These are phyloP conservation scores for Lichenostomus cassidix DNA, from an alignment of 2,113 vertebrate species.

Conservation along the genomic window DNA sequence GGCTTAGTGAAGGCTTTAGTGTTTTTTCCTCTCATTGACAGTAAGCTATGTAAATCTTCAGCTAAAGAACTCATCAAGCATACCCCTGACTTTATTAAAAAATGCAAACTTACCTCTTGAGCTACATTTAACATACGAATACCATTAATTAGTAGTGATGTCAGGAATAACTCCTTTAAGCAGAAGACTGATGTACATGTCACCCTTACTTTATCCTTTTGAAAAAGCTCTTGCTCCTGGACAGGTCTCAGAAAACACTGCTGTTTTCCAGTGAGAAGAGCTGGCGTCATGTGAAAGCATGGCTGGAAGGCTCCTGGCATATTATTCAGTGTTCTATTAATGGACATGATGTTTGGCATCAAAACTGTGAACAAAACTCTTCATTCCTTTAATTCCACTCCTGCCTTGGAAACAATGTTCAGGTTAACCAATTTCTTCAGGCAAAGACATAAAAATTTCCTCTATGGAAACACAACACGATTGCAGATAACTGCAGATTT, in stretches of 20 bases:
- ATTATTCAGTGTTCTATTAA: neutral
- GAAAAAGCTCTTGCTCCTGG: neutral
- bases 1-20: neutral
- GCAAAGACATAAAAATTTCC: neutral
- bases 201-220: neutral
- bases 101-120: constrained; percentile 5
- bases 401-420: neutral
- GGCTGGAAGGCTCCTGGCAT: neutral
- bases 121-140: neutral
- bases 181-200: neutral
- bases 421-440: neutral
- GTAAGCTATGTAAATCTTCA: neutral
- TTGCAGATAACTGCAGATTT: neutral
- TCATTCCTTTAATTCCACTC: neutral
- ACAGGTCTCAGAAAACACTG: neutral
- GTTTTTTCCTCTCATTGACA: neutral
- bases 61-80: neutral
- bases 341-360: neutral
- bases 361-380: neutral
- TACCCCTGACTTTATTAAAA: neutral
- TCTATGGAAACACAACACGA: neutral
- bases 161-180: neutral
- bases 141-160: neutral
- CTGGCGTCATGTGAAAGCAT: neutral
- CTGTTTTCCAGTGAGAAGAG: neutral